These are phyloP conservation scores for Pachypeltis micranthus DNA, from an alignment of 1,140 invertebrate species.

Conservation along the genomic window DNA sequence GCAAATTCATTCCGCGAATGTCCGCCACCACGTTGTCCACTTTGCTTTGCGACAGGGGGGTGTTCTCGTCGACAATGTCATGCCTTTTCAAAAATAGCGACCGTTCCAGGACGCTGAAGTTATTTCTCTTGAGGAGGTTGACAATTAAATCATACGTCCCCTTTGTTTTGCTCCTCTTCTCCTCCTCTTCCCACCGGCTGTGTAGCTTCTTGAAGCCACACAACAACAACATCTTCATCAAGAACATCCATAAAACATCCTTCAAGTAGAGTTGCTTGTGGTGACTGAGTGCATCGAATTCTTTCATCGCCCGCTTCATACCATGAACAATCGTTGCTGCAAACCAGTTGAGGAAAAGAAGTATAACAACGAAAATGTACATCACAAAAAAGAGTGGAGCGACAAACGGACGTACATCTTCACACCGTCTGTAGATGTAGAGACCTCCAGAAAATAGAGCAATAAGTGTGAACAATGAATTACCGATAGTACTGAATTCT, in stretches of 20 bases:
- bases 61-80: not conserved
- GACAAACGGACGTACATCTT: constrained; percentile 55
- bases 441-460: constrained; percentile 70
- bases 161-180: not conserved
- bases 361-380: constrained; percentile 53
- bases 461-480: constrained; percentile 56
- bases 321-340: constrained; percentile 9
- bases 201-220: not conserved
- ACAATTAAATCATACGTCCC: not conserved
- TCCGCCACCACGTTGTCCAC: constrained; percentile 2
- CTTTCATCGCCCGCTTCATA: not conserved
- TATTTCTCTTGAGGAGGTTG: not conserved
- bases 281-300: not conserved
- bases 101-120: not conserved
- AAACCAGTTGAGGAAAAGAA: constrained; percentile 49
- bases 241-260: not conserved
- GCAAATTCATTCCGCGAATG: not conserved
- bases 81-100: not conserved
- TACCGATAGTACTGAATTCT: constrained; percentile 49
- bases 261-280: constrained; percentile 4
- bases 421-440: constrained; percentile 53
- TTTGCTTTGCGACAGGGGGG: not conserved
- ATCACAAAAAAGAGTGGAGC: constrained; percentile 69
- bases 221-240: not conserved
- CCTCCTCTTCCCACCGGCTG: not conserved